phyloP scores from a whole-genome alignment of 2,888 invertebrate genomes.

The Coleophora deauratella region DNA sequence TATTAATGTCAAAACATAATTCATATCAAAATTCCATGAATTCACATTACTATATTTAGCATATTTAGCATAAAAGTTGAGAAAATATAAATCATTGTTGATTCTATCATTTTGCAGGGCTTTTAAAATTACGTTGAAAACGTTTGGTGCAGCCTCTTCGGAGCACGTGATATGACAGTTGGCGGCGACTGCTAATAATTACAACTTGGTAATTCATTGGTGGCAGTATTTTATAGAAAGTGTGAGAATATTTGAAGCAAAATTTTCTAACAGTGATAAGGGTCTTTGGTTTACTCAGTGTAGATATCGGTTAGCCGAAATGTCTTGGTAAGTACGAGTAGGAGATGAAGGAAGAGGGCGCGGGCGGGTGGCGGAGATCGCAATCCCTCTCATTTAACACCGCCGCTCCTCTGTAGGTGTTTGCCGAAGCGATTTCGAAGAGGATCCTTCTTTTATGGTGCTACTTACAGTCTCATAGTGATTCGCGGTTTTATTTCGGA shows the following conservation, averaged over 20 bases:
- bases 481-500: slow-evolving; percentile 73
- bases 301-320: slow-evolving; percentile 51
- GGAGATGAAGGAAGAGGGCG: slow-evolving; percentile 19
- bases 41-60: no score
- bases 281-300: slow-evolving; percentile 25
- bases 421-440: slow-evolving; percentile 67
- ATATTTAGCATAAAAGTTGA: slow-evolving; percentile 1
- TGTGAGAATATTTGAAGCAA: no score
- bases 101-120: no score
- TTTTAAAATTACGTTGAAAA: no score
- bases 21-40: neutral
- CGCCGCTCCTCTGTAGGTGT: slow-evolving; percentile 69
- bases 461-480: slow-evolving; percentile 71
- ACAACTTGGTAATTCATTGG: no score
- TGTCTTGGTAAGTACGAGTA: slow-evolving; percentile 45
- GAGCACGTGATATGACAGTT: no score
- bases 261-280: no score
- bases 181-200: no score
- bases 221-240: no score
- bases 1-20: slow-evolving; percentile 13
- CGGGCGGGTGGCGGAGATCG: slow-evolving; percentile 30
- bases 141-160: no score
- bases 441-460: slow-evolving; percentile 69
- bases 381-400: slow-evolving; percentile 74
- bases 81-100: no score